Percentiles rank a stretch among this genome's conserved stretches.
These are phyloP conservation scores for Laspeyria flexula DNA, from an alignment of 2,888 invertebrate species.

Conservation along the genomic window DNA sequence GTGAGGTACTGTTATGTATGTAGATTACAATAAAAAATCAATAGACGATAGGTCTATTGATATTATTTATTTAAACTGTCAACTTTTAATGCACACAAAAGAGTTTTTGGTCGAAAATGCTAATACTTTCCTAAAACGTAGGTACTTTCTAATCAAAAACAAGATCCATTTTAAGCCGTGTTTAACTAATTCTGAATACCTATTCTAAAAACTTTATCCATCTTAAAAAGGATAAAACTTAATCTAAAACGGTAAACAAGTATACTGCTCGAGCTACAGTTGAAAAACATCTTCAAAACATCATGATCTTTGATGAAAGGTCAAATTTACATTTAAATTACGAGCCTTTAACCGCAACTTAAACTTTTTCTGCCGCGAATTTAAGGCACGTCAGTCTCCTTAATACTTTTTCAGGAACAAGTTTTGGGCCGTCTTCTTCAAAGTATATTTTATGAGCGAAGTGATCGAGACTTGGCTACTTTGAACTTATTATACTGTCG, in stretches of 20 bases:
- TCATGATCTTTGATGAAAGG: conserved; percentile 26
- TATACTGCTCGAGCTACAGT: conserved; percentile 3
- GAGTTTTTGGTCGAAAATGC: too few species aligned
- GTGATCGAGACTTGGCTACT: conserved; percentile 29
- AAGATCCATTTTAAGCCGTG: too few species aligned
- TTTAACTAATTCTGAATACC: too few species aligned
- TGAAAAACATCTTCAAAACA: conserved; percentile 27
- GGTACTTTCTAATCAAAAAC: too few species aligned
- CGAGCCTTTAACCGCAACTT: conserved; percentile 30
- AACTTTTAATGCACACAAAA: too few species aligned
- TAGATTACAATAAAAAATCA: too few species aligned
- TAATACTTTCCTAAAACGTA: too few species aligned
- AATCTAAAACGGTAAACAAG: background rate
- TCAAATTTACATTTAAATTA: conserved; percentile 55
- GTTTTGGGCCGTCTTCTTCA: conserved; percentile 19
- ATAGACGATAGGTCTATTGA: too few species aligned
- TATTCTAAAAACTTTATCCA: too few species aligned
- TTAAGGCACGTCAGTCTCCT: conserved; percentile 28
- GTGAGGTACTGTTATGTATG: too few species aligned
- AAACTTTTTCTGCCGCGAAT: conserved; percentile 32
- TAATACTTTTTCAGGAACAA: conserved; percentile 38
- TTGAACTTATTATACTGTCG: conserved; percentile 30
- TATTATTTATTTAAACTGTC: too few species aligned
- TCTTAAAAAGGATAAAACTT: too few species aligned
- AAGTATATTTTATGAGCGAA: conserved; percentile 40